Evolutionary conservation across 2,797 vertebrate genomes (phyloP).

Genomic region (Sarcophilus harrisii): DNA sequence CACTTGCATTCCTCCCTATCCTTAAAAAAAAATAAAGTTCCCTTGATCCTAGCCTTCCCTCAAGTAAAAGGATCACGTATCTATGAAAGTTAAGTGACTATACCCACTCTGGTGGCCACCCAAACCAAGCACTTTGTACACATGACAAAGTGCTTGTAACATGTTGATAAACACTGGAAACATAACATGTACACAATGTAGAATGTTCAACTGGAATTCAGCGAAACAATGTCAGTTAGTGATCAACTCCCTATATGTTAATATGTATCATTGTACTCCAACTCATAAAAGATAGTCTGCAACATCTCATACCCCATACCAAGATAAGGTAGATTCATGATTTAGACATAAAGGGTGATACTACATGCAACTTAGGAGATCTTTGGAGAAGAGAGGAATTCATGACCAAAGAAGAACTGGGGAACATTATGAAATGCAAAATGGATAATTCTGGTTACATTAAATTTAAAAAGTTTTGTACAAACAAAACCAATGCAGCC

Average conservation of each 20-base stretch:
- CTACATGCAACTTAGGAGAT: no score
- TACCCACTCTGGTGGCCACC: neutral
- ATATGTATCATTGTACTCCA: neutral
- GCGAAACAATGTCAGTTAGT: neutral
- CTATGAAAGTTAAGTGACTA: neutral
- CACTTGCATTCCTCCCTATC: neutral
- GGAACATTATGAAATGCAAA: no score
- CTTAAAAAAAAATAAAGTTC: neutral
- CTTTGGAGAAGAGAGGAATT: no score
- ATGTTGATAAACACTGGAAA: neutral
- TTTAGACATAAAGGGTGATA: no score
- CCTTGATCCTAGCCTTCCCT: neutral
- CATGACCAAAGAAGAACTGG: no score
- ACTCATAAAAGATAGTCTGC: neutral
- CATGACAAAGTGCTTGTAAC: neutral
- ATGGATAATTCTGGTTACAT: no score
- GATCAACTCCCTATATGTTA: neutral
- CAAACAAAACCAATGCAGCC: no score
- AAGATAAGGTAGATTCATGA: no score
- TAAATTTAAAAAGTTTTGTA: no score
- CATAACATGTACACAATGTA: neutral
- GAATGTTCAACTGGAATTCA: neutral
- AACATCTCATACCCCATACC: no score
- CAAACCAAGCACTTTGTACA: neutral
- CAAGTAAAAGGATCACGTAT: neutral